These are phyloP conservation scores for Amiota mariae DNA, from an alignment of 2,888 invertebrate genomes.

Conservation along the genomic window DNA sequence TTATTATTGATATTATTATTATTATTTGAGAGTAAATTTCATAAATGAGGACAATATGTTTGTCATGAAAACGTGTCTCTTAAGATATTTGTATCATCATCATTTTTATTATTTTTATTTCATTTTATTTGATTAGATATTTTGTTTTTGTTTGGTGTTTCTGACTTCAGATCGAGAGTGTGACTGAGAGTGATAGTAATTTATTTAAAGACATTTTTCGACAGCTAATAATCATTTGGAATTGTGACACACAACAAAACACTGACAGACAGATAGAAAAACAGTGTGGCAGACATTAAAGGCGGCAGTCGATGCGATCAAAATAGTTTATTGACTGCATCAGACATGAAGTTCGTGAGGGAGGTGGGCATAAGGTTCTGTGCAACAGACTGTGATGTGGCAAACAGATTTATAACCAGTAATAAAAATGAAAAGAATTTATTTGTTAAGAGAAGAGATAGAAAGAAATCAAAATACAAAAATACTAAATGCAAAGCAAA, in stretches of 20 bases:
- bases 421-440: conserved; percentile 18
- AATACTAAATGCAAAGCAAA: background rate
- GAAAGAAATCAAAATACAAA: conserved; percentile 5
- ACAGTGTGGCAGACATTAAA: background rate
- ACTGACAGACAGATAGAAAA: no score
- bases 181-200: background rate
- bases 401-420: conserved; percentile 23
- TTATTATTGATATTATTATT: background rate
- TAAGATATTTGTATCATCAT: no score
- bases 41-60: conserved; percentile 14
- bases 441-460: background rate
- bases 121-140: no score
- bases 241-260: no score
- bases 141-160: no score
- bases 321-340: background rate
- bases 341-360: no score
- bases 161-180: background rate
- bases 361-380: background rate
- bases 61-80: background rate
- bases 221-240: conserved; percentile 19
- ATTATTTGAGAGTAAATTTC: conserved; percentile 4
- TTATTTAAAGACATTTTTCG: conserved; percentile 1
- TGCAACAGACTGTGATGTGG: background rate
- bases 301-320: background rate
- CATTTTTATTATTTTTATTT: no score